Conservation (phyloP, 2,888 invertebrate species). For the Lucinisca nassula region DNA sequence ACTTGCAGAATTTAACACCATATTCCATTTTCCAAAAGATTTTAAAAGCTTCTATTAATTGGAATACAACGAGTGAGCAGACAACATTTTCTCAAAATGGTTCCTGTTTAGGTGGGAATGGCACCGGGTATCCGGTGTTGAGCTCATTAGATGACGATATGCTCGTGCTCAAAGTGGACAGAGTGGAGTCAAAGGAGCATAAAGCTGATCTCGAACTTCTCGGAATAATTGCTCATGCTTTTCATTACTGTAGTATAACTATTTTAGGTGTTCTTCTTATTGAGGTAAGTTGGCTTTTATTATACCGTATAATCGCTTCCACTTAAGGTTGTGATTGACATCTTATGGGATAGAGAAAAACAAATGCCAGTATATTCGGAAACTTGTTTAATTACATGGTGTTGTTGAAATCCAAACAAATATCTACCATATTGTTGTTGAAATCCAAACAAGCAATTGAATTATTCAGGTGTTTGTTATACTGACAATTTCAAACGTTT, state of each 20-base stretch:
- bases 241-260: slow-evolving; percentile 81
- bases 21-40: slow-evolving; percentile 68
- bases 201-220: slow-evolving; percentile 40
- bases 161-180: background rate
- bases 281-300: slow-evolving; percentile 82
- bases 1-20: slow-evolving; percentile 36
- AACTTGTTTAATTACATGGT: no score
- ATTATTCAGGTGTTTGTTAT: no score
- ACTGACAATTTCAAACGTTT: no score
- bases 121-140: background rate
- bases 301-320: no score
- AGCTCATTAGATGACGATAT: background rate
- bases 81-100: background rate
- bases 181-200: slow-evolving; percentile 6
- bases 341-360: no score
- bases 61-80: slow-evolving; percentile 32
- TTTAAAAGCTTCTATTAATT: slow-evolving; percentile 60
- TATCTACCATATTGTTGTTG: no score
- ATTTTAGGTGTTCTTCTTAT: slow-evolving; percentile 78
- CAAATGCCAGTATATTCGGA: no score
- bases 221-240: slow-evolving; percentile 81
- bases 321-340: no score
- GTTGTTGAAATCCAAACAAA: no score
- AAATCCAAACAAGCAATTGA: no score
- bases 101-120: background rate